phyloP scores from a whole-genome alignment of 2,888 invertebrate species.

The Autographa pulchrina region DNA sequence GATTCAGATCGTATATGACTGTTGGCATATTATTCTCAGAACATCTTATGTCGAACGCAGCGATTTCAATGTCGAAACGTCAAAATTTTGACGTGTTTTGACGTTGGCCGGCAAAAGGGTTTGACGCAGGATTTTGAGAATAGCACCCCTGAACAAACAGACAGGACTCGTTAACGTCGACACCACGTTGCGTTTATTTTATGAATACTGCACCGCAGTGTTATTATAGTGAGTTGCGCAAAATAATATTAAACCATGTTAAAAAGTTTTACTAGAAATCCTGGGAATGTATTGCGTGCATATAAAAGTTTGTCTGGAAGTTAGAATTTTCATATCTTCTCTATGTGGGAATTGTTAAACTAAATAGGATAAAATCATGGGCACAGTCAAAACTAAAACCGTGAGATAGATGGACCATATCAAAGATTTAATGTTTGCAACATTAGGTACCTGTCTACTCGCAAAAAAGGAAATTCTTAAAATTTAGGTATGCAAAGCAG shows the following conservation, averaged over 20 bases:
- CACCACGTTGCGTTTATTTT: constrained; percentile 4
- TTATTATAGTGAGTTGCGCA: background rate
- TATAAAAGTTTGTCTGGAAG: background rate
- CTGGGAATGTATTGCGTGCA: background rate
- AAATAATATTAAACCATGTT: background rate
- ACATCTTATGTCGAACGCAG: background rate
- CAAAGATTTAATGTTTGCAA: too few relatives aligned
- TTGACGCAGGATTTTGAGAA: background rate
- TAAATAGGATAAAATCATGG: too few relatives aligned
- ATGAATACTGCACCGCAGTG: constrained; percentile 1
- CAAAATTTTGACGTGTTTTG: background rate
- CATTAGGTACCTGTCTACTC: too few relatives aligned
- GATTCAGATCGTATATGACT: constrained; percentile 11
- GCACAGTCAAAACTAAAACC: too few relatives aligned
- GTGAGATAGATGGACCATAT: too few relatives aligned
- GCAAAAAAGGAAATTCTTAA: constrained; percentile 29
- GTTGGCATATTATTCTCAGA: constrained; percentile 3
- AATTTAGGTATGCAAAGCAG: constrained; percentile 22
- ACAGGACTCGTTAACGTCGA: constrained; percentile 2
- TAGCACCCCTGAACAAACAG: background rate
- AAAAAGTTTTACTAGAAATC: background rate
- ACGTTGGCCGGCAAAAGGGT: background rate
- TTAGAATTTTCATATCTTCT: too few relatives aligned
- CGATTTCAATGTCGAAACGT: constrained; percentile 3
- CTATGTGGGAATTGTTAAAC: constrained; percentile 5